phyloP scores from a whole-genome alignment of 2,797 vertebrate genomes.

The Garrulus glandarius region DNA sequence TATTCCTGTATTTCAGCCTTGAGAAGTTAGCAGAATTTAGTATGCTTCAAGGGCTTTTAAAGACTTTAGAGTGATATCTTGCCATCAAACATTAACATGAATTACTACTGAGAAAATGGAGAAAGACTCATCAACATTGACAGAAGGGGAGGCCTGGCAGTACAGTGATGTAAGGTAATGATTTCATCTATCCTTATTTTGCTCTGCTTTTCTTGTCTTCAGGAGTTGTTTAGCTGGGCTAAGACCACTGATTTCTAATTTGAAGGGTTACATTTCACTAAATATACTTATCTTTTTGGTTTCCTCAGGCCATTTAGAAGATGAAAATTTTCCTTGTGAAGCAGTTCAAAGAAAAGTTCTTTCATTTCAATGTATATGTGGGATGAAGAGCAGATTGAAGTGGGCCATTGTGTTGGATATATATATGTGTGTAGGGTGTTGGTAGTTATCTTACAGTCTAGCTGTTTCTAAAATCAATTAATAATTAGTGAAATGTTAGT shows the following conservation, averaged over 20 bases:
- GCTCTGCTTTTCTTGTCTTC: not conserved
- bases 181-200: not conserved
- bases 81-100: rapidly evolving
- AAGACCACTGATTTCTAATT: not conserved
- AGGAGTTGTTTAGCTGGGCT: not conserved
- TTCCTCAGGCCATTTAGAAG: not conserved
- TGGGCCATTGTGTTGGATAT: rapidly evolving
- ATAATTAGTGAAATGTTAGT: not conserved
- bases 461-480: not conserved
- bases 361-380: not conserved
- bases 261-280: not conserved
- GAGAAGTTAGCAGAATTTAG: not conserved
- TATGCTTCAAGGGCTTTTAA: not conserved
- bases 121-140: not conserved
- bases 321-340: not conserved
- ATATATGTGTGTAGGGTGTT: not conserved
- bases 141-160: not conserved
- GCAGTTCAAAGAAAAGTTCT: not conserved
- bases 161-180: not conserved
- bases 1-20: not conserved
- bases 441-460: not conserved
- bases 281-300: not conserved
- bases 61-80: not conserved
- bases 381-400: not conserved
- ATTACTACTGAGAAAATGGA: not conserved